Conservation (phyloP, 2,888 invertebrate species). For the Eupithecia inturbata region DNA sequence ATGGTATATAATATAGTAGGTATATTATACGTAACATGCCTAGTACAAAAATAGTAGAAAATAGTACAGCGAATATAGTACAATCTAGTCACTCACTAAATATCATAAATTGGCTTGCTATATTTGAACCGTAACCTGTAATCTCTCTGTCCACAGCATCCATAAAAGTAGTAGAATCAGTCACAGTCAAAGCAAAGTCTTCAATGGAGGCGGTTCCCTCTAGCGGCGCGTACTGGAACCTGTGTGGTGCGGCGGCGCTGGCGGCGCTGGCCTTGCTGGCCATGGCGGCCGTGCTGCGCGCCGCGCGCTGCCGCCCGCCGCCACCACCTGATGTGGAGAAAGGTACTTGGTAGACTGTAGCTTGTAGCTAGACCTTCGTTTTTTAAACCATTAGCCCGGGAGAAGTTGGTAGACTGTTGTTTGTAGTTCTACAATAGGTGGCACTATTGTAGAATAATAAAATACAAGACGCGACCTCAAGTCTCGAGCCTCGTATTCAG, state of each 20-base stretch:
- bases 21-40: too few relatives aligned
- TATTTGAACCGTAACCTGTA: too few relatives aligned
- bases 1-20: too few relatives aligned
- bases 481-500: background rate
- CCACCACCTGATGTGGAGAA: slow-evolving; percentile 11
- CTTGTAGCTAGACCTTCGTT: background rate
- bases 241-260: slow-evolving; percentile 59
- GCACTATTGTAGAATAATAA: too few relatives aligned
- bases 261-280: slow-evolving; percentile 60
- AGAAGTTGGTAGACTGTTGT: too few relatives aligned
- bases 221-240: slow-evolving; percentile 56
- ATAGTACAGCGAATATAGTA: too few relatives aligned
- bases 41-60: too few relatives aligned
- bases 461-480: background rate
- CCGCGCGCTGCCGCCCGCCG: slow-evolving; percentile 56
- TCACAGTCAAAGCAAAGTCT: slow-evolving; percentile 70
- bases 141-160: slow-evolving; percentile 53
- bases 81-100: too few relatives aligned
- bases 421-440: too few relatives aligned
- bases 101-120: too few relatives aligned
- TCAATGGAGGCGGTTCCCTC: slow-evolving; percentile 60
- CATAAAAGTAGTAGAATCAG: slow-evolving; percentile 67
- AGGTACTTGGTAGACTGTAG: background rate
- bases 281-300: slow-evolving; percentile 58
- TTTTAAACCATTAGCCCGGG: too few relatives aligned